Base-by-base conservation (phyloP, 2,113 vertebrate species). In the Edolisoma coerulescens region DNA sequence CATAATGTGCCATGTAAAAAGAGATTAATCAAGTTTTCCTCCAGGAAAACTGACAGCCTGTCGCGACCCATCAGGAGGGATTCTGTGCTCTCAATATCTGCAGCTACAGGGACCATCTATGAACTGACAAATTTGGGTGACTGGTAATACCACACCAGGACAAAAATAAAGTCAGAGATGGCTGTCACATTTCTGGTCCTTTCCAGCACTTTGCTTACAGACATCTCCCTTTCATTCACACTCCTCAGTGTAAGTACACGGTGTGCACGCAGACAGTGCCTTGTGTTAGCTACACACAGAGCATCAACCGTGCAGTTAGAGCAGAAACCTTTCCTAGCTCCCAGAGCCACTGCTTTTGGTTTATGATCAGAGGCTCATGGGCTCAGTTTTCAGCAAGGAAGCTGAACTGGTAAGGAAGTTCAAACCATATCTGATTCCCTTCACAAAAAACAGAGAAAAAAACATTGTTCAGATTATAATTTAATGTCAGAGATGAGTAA, bases 21-120 rank as follows among this genome's bases (percentile, higher is more conserved):
- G 75, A 96, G 90, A 96, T 97, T 94, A 97, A 96, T 96, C 74
- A 84, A 90, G 84, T 79, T 90, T 95, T 91, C 93, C 68, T 93
- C 23, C 77, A 83, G 91, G 95, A 87, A 89, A 96, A 95, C 68
- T 80, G 87, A 90, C 95, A 90, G 76, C 35, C 69, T 89, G 80
- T 89, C 50, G 10, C 52, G 76, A 73, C 44, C 93, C 61, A 93
- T 71, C 89, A 87, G 52, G 61, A 96, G 60, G 27, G 77, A 89
- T 68, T 79, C 77, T 70, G 71, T 83, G n/a, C 88, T 91, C 68
- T 91, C 49, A 32, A 1, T 65, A 89, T 86, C 93, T 75, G 19
- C 82, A 94, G 84, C 96, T 26, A 19, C 49, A 65, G 79, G 52
- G 67, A 82, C 78, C 79, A 65, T 83, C 96, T 94, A 85, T 50